Conservation (phyloP, 2,888 invertebrate species). For the Tiphia femorata region DNA sequence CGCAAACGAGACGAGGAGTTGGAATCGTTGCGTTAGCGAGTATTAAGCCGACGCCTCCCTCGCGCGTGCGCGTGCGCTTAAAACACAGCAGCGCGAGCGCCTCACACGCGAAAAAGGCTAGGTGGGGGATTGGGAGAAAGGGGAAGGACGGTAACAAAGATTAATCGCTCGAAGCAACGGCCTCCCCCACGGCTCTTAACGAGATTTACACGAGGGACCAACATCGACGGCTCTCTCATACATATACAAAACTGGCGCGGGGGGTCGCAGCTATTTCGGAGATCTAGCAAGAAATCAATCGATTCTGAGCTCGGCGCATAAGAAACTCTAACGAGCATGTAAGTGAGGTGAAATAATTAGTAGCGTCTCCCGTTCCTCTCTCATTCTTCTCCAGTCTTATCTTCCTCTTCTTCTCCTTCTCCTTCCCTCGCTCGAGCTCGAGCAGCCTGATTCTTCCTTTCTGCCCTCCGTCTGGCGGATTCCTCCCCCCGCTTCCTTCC, state of each 20-base stretch:
- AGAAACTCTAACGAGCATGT: constrained; percentile 49
- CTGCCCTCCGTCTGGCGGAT: neutral
- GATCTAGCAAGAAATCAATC: constrained; percentile 28
- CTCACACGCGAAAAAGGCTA: no score
- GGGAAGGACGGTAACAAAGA: no score
- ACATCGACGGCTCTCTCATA: no score
- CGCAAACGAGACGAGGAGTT: no score
- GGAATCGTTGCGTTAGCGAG: no score
- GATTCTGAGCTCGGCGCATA: constrained; percentile 28
- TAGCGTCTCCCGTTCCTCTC: constrained; percentile 23
- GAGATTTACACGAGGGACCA: no score
- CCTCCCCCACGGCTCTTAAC: no score
- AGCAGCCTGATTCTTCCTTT: neutral
- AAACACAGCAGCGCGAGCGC: no score
- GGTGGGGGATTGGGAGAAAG: no score
- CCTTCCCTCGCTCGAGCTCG: neutral
- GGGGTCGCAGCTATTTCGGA: constrained; percentile 18
- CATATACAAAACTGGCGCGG: neutral
- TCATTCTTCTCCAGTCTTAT: constrained; percentile 11
- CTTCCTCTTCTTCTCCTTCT: neutral
- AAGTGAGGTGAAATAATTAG: constrained; percentile 57
- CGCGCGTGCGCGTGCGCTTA: no score
- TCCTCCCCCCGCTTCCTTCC: neutral
- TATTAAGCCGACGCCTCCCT: no score
- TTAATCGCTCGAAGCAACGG: no score